Evolutionary conservation across 2,888 invertebrate genomes (phyloP), one percentile per base, ranked within the genome.

Genomic region (Priocnemis perturbator): DNA sequence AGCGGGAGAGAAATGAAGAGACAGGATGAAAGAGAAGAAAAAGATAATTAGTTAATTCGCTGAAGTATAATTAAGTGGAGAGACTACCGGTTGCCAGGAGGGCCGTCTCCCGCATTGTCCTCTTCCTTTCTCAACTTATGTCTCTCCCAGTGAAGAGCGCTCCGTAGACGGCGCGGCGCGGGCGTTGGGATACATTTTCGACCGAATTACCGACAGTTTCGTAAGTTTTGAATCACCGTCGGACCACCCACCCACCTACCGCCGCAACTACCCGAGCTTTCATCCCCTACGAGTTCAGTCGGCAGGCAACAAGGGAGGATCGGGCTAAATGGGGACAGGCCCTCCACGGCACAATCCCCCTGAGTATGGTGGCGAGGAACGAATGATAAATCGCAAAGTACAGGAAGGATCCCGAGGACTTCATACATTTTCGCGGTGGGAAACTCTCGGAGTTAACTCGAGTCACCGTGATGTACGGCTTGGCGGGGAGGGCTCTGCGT

Each of bases 21-120:
- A 14, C 17, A 23, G 45, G 53, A 26, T 17, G 20, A 15, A 53
- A 45, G 55, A 48, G 26, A 23, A 57, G 73, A 72, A 76, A 78
- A 78, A 68, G 74, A 78, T 77, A 82, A 82, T 82, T 82, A 82
- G 77, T 79, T 82, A 78, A 82, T 82, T 82, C 74, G 74, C 68
- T 71, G 64, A 63, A 77, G 78, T 75, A 77, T 81, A 81, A 81
- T 81, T 79, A 81, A 74, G 73, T 69, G 72, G 69, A 68, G 75
- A 78, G 69, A 66, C 61, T 55, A 47, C 68, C 57, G 55, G 59
- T 48, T 56, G 55, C 37, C 30, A 7, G 19, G 52, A 11, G 37
- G 57, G 21, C 58, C 19, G 20, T 45, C 62, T 30, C 44, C 55
- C 59, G 47, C 56, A 21, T 67, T 67, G 55, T 50, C 64, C 9